These are phyloP conservation scores for Palythoa grandis DNA, from an alignment of 92 coral and sea anemone genomes.

Conservation along the genomic window DNA sequence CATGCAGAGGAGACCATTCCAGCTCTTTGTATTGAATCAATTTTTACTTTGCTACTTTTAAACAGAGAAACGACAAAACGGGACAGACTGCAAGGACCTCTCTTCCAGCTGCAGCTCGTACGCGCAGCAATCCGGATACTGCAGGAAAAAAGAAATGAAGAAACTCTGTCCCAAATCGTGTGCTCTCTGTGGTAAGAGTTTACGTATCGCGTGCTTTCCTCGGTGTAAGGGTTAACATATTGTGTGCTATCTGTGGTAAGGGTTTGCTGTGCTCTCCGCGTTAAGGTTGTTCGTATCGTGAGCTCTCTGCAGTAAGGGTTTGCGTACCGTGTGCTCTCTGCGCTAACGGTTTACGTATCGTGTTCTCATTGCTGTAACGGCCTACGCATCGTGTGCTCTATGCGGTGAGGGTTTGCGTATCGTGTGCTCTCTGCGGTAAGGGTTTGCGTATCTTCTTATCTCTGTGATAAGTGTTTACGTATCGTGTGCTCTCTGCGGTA, in stretches of 20 bases:
- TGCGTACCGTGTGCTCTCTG: no score
- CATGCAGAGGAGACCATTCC: no score
- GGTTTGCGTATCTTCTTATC: neutral
- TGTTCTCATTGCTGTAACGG: conserved; percentile 12
- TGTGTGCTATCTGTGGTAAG: no score
- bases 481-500: conserved; percentile 27
- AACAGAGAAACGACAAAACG: conserved; percentile 26
- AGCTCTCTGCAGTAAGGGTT: conserved; percentile 14
- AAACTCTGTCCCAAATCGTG: conserved; percentile 18
- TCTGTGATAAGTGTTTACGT: no score
- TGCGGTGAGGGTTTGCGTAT: conserved; percentile 4
- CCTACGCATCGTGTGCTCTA: neutral
- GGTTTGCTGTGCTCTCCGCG: no score
- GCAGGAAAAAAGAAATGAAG: neutral
- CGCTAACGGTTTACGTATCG: neutral
- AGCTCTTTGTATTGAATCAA: no score
- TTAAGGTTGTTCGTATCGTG: neutral
- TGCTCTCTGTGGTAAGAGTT: conserved; percentile 17
- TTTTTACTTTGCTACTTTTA: neutral
- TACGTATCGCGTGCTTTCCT: no score
- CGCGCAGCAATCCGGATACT: conserved; percentile 5
- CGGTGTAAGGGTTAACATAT: no score
- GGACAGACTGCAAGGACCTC: conserved; percentile 22
- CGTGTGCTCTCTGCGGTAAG: conserved; percentile 29
- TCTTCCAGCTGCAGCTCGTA: conserved; percentile 17